These are phyloP conservation scores for Cydia pomonella DNA, from an alignment of 1,140 invertebrate species.

Conservation along the genomic window DNA sequence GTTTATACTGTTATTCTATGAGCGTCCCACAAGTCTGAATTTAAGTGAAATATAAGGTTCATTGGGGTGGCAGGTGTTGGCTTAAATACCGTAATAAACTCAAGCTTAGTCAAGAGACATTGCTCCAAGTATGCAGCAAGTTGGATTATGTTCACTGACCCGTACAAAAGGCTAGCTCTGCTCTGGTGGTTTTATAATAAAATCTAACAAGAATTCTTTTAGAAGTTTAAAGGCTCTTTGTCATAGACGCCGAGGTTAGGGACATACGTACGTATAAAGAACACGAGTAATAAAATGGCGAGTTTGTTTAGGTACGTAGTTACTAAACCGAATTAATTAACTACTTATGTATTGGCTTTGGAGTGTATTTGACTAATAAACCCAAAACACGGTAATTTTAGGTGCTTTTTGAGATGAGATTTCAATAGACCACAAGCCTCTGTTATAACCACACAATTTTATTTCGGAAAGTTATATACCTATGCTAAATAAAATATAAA, in stretches of 20 bases:
- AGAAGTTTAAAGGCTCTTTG: constrained; percentile 6
- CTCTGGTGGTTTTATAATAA: constrained; percentile 8
- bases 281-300: too few species aligned
- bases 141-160: constrained; percentile 16
- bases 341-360: too few species aligned
- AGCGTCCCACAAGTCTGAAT: neutral
- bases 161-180: neutral
- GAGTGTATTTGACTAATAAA: too few species aligned
- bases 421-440: too few species aligned
- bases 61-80: constrained; percentile 20
- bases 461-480: too few species aligned
- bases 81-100: constrained; percentile 21
- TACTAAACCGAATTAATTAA: too few species aligned
- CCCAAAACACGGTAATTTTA: too few species aligned
- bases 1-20: neutral
- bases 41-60: constrained; percentile 19
- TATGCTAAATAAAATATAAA: too few species aligned
- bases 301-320: too few species aligned
- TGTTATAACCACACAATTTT: too few species aligned
- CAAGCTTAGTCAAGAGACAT: constrained; percentile 1
- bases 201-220: constrained; percentile 6
- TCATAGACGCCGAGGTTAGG: neutral
- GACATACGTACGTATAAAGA: neutral
- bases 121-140: neutral
- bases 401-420: too few species aligned